These are phyloP conservation scores for Ctenoplectra terminalis DNA, from an alignment of 1,140 invertebrate genomes.

Conservation along the genomic window DNA sequence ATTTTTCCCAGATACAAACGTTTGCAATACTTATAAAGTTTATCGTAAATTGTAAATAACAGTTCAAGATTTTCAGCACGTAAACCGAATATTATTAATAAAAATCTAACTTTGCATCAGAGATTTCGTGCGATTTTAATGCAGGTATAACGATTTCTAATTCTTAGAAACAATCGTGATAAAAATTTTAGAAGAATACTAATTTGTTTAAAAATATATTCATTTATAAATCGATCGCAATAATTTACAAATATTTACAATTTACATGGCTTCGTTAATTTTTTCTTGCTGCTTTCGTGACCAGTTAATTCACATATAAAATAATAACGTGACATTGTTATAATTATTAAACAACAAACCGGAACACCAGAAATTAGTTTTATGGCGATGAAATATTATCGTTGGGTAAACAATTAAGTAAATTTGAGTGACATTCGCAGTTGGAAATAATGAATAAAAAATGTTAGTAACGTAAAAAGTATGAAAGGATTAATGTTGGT, in stretches of 20 bases:
- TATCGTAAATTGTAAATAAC: too few relatives aligned
- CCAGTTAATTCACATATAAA: neutral
- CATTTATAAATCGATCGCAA: too few relatives aligned
- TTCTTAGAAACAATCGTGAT: too few relatives aligned
- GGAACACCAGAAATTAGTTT: neutral
- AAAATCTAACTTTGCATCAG: too few relatives aligned
- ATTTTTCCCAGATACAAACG: neutral
- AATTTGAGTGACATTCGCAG: neutral
- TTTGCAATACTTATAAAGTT: neutral
- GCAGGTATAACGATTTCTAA: too few relatives aligned
- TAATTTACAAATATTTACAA: too few relatives aligned
- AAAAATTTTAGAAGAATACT: too few relatives aligned
- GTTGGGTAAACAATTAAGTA: neutral
- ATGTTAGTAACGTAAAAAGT: neutral
- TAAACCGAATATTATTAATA: too few relatives aligned
- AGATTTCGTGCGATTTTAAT: too few relatives aligned
- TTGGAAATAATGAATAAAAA: neutral
- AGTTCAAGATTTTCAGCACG: too few relatives aligned
- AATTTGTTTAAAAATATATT: too few relatives aligned
- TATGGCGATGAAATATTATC: neutral
- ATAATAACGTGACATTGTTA: neutral
- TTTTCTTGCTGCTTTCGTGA: neutral
- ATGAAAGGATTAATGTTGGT: neutral
- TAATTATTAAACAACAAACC: neutral
- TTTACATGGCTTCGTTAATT: neutral